phyloP scores from a whole-genome alignment of 2,797 vertebrate species.

The Anisognathus igniventris region DNA sequence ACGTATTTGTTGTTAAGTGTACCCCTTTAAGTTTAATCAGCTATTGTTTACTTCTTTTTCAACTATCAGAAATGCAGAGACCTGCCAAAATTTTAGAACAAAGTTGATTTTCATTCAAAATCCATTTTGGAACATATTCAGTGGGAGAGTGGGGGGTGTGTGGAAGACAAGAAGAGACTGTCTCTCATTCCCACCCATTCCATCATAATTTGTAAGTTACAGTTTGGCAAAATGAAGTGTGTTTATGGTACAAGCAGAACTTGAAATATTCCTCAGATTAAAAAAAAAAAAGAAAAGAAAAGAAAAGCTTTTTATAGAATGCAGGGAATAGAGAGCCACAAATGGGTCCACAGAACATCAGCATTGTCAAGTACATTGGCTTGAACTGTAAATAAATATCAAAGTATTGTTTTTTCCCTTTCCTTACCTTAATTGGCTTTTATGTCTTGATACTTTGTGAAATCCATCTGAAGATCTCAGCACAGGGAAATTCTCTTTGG shows the following conservation, averaged over 20 bases:
- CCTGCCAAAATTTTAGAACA: not conserved
- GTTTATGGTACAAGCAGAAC: not conserved
- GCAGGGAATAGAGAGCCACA: not conserved
- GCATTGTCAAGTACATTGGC: not conserved
- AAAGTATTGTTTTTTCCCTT: not conserved
- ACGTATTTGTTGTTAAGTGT: not conserved
- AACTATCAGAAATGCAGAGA: not conserved
- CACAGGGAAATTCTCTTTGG: not conserved
- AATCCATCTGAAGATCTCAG: not conserved
- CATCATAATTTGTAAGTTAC: not conserved
- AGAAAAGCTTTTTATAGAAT: not conserved
- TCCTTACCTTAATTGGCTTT: not conserved
- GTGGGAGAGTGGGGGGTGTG: not conserved
- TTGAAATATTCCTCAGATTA: not conserved
- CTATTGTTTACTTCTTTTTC: not conserved
- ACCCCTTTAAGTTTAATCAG: not conserved
- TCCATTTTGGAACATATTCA: not conserved
- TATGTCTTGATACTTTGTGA: not conserved
- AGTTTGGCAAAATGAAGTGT: not conserved
- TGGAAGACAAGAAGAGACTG: not conserved
- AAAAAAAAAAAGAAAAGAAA: too few species aligned
- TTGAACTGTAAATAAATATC: not conserved
- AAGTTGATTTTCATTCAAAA: constrained; percentile 10
- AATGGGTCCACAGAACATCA: not conserved
- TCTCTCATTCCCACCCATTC: not conserved